Percentiles rank a stretch among this genome's conserved stretches.
Conservation (phyloP, 2,888 invertebrate species). For the Ectemnius lituratus region DNA sequence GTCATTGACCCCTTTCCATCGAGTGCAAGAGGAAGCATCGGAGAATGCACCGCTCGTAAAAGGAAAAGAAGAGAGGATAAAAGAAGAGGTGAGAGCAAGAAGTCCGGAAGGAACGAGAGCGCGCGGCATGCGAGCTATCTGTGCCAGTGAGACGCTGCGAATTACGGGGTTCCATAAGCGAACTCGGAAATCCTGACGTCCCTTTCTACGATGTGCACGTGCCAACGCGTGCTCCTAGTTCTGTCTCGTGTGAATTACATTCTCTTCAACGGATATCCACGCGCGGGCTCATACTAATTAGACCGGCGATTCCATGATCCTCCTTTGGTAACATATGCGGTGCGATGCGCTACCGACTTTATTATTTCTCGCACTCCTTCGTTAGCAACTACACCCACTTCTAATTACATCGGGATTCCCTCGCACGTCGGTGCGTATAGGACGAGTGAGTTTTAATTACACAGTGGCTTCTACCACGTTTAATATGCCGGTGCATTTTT, state of each 20-base stretch:
- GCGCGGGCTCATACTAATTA: background rate
- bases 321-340: background rate
- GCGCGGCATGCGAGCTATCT: slow-evolving; percentile 40
- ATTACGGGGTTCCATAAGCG: slow-evolving; percentile 32
- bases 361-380: background rate
- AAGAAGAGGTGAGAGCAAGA: slow-evolving; percentile 21
- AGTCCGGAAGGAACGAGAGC: background rate
- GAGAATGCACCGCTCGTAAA: slow-evolving; percentile 23
- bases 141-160: slow-evolving; percentile 45
- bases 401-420: background rate
- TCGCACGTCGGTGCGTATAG: too few relatives aligned
- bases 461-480: too few relatives aligned
- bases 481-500: background rate
- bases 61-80: background rate
- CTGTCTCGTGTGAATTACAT: slow-evolving; percentile 19
- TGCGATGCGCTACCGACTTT: background rate
- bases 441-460: too few relatives aligned
- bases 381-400: background rate
- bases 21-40: slow-evolving; percentile 31
- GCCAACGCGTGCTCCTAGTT: slow-evolving; percentile 18
- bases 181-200: slow-evolving; percentile 19
- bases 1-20: slow-evolving; percentile 45
- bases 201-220: background rate
- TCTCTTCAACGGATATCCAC: background rate
- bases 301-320: background rate